Conservation (phyloP, 2,113 vertebrate genomes). For the Poecile atricapillus region DNA sequence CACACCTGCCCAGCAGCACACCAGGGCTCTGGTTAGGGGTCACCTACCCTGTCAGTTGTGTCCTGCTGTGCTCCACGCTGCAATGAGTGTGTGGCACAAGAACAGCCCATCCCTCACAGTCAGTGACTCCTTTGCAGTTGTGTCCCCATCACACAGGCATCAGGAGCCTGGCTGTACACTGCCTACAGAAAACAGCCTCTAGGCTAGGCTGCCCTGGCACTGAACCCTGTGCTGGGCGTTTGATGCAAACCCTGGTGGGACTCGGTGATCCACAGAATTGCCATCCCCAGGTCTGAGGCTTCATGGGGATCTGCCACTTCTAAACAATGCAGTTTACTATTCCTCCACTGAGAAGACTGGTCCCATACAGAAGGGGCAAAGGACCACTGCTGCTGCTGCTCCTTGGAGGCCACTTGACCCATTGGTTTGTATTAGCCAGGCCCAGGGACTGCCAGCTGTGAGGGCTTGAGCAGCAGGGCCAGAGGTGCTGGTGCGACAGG, state of each 20-base stretch:
- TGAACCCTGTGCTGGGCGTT: neutral
- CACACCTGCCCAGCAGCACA: neutral
- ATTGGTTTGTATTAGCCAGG: neutral
- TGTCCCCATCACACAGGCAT: fast-evolving
- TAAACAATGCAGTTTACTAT: neutral
- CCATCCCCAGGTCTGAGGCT: neutral
- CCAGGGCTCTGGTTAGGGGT: neutral
- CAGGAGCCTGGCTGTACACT: neutral
- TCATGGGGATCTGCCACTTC: neutral
- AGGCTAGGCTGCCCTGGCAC: neutral
- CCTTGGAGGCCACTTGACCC: neutral
- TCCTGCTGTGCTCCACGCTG: neutral
- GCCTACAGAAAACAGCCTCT: neutral
- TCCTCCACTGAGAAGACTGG: neutral
- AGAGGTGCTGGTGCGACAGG: fast-evolving
- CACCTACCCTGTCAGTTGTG: neutral
- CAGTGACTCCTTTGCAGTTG: neutral
- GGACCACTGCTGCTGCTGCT: neutral
- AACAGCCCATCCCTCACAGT: neutral
- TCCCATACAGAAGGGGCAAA: neutral
- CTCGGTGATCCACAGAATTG: neutral
- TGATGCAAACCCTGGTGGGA: neutral
- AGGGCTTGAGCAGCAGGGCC: neutral
- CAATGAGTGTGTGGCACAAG: neutral
- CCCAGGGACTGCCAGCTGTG: neutral